Evolutionary conservation across 1,140 invertebrate genomes (phyloP).

Genomic region (Heliconius hewitsoni): DNA sequence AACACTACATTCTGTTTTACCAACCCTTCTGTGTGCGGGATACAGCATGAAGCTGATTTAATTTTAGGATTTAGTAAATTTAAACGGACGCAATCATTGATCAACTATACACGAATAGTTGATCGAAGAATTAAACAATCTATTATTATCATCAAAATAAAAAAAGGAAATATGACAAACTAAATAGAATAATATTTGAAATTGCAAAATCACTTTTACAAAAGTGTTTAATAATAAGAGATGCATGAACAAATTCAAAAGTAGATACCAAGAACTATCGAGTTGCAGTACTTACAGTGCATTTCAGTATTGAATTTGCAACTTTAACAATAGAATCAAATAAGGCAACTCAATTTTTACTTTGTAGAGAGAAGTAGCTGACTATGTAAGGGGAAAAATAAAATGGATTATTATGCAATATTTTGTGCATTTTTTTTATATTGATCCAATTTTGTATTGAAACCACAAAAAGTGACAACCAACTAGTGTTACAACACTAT

Average conservation of each 20-base stretch:
- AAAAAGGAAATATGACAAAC: background rate
- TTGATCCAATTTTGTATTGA: background rate
- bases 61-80: no score
- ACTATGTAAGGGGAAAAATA: background rate
- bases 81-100: no score
- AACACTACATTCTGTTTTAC: no score
- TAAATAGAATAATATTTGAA: background rate
- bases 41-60: no score
- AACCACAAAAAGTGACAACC: background rate
- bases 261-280: conserved; percentile 13
- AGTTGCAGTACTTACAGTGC: background rate
- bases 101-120: no score
- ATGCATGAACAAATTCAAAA: conserved; percentile 1
- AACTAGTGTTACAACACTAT: background rate
- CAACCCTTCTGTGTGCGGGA: no score
- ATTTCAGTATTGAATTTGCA: conserved; percentile 14
- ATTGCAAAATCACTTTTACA: background rate
- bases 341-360: conserved; percentile 14
- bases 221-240: background rate
- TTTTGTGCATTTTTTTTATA: background rate
- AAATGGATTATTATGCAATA: background rate
- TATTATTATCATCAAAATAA: background rate
- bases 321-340: conserved; percentile 14
- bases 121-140: background rate
- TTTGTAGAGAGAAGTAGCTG: background rate